Percentiles rank a stretch among this genome's conserved stretches.
Evolutionary conservation across 37 sponge, comb jelly and placozoan genomes (phyloP).

Genomic region (Halisarca cf. caerulea): DNA sequence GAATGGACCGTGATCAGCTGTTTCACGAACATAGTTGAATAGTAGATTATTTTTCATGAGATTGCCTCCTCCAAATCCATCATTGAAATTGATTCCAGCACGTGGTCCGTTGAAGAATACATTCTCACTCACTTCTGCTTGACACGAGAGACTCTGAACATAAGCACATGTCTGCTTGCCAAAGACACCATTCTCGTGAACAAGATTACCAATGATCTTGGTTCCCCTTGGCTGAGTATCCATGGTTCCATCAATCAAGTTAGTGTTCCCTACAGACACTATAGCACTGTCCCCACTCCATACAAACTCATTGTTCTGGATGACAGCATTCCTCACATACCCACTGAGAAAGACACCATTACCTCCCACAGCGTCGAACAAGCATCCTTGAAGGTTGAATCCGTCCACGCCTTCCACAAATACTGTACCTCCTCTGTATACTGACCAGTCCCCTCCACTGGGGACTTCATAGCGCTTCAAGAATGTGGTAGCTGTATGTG

Average conservation of each 20-base stretch:
- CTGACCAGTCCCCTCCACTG: constrained; percentile 62
- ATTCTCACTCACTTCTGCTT: constrained; percentile 32
- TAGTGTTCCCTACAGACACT: constrained; percentile 49
- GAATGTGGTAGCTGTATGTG: constrained; percentile 59
- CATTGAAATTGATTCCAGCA: constrained; percentile 68
- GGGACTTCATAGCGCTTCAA: constrained; percentile 54
- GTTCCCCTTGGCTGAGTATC: constrained; percentile 49
- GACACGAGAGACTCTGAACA: constrained; percentile 43
- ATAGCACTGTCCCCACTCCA: constrained; percentile 73
- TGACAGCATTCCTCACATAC: constrained; percentile 40
- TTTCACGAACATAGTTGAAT: constrained; percentile 66
- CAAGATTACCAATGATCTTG: constrained; percentile 40
- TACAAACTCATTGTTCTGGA: constrained; percentile 56
- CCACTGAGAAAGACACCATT: constrained; percentile 49
- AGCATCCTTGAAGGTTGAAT: constrained; percentile 27
- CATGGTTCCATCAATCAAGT: constrained; percentile 50
- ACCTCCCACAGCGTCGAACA: constrained; percentile 56
- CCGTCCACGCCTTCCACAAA: constrained; percentile 45
- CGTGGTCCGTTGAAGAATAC: constrained; percentile 67
- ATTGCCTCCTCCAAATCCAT: constrained; percentile 65
- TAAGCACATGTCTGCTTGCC: constrained; percentile 59
- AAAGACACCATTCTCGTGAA: constrained; percentile 63
- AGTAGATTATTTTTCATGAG: constrained; percentile 36
- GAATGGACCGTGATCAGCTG: constrained; percentile 62
- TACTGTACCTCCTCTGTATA: constrained; percentile 52